Conservation (phyloP, 30 jellyfish, hydroid and myxozoan genomes). For the Mastigias papua region DNA sequence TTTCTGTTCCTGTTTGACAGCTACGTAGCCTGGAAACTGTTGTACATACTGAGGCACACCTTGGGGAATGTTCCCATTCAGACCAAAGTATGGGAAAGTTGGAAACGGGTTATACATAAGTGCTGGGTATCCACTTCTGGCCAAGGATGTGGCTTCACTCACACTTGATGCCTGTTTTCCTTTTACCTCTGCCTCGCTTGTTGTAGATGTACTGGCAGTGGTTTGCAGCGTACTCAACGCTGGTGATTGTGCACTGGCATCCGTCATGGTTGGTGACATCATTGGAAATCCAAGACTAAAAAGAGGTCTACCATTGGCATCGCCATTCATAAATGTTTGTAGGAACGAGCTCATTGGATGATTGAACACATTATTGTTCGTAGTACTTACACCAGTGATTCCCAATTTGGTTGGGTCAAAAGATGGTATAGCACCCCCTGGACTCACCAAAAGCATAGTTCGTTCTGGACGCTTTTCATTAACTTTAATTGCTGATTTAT, state of each 20-base stretch:
- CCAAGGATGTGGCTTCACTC: conserved; percentile 31
- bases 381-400: conserved; percentile 67
- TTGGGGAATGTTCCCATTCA: conserved; percentile 80
- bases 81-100: conserved; percentile 79
- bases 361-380: conserved; percentile 78
- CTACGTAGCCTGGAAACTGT: conserved; percentile 62
- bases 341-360: conserved; percentile 86
- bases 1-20: conserved; percentile 65
- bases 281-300: conserved; percentile 69
- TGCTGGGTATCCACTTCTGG: conserved; percentile 75
- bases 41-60: conserved; percentile 64
- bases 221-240: conserved; percentile 17
- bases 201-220: neutral
- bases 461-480: conserved; percentile 68
- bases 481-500: conserved; percentile 70
- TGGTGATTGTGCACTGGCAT: conserved; percentile 47
- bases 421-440: conserved; percentile 86
- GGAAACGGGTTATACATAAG: conserved; percentile 92
- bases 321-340: conserved; percentile 93
- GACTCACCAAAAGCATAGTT: conserved; percentile 79
- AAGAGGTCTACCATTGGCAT: conserved; percentile 58
- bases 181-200: conserved; percentile 29
- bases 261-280: conserved; percentile 57
- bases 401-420: conserved; percentile 82
- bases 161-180: conserved; percentile 19